phyloP scores from a whole-genome alignment of 2,888 invertebrate genomes.

The Chrysina gloriosa region DNA sequence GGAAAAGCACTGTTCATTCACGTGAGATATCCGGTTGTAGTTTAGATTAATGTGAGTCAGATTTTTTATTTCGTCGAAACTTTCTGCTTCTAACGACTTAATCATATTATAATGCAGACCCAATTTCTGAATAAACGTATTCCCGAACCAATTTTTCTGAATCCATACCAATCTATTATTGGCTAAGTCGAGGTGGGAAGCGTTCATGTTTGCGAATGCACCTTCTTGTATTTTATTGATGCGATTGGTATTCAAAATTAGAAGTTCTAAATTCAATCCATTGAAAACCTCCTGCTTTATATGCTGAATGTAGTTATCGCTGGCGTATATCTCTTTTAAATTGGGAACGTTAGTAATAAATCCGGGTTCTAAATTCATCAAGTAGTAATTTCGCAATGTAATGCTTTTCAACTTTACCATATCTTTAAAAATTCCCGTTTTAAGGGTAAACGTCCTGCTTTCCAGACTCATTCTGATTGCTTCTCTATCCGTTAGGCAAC shows the following conservation, averaged over 20 bases:
- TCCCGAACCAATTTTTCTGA: not conserved
- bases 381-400: not conserved
- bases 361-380: not conserved
- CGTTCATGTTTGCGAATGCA: not conserved
- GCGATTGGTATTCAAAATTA: not conserved
- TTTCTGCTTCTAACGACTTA: not conserved
- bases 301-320: not conserved
- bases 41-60: not conserved
- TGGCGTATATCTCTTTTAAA: not conserved
- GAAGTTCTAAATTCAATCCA: not conserved
- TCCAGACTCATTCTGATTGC: not conserved
- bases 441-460: not conserved
- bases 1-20: not conserved
- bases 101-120: slow-evolving; percentile 8
- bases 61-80: not conserved
- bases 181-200: not conserved
- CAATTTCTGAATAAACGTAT: not conserved
- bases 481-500: not conserved
- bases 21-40: not conserved
- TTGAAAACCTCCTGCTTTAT: slow-evolving; percentile 6
- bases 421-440: not conserved
- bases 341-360: not conserved
- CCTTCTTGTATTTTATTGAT: not conserved
- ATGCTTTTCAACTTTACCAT: slow-evolving; percentile 7
- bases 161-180: not conserved